A percentile compares a stretch with the other conserved stretches of the same genome.
Evolutionary conservation across 2,888 invertebrate genomes (phyloP).

Genomic region (Caenorhabditis imperialis): DNA sequence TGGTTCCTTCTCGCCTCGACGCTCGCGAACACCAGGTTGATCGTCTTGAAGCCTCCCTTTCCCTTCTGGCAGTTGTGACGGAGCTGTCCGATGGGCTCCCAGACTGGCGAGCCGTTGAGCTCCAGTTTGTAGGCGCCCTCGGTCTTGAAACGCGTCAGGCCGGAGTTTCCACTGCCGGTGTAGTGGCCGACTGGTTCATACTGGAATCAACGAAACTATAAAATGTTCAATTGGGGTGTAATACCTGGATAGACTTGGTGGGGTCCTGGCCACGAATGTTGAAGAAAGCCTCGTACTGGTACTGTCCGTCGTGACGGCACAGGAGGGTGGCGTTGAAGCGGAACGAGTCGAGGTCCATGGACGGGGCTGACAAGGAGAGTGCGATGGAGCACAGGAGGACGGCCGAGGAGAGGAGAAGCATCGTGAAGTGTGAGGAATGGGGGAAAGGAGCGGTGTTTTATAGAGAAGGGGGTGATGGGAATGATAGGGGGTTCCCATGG

Average conservation of each 20-base stretch:
- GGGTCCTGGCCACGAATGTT: no score
- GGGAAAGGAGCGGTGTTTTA: no score
- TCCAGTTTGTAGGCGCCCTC: conserved; percentile 21
- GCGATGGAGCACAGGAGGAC: conserved; percentile 1
- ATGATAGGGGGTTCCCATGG: no score
- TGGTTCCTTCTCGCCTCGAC: conserved; percentile 17
- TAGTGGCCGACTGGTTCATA: background rate
- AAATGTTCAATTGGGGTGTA: no score
- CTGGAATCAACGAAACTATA: no score
- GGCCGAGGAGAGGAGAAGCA: conserved; percentile 7
- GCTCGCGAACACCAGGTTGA: conserved; percentile 11
- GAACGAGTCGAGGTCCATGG: conserved; percentile 28
- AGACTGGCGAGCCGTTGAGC: conserved; percentile 6
- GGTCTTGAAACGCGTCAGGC: background rate
- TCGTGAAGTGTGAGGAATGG: no score
- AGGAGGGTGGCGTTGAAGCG: conserved; percentile 25
- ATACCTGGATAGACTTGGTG: no score
- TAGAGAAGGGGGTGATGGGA: no score
- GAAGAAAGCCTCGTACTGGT: conserved; percentile 21
- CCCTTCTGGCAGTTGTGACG: conserved; percentile 13
- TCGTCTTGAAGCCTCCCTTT: conserved; percentile 7
- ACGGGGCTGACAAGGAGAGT: no score
- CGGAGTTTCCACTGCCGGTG: background rate
- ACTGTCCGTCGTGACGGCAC: conserved; percentile 12
- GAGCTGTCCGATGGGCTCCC: conserved; percentile 22